A percentile compares a stretch with the other conserved stretches of the same genome.
Conservation (phyloP, 2,797 vertebrate species). For the Argyrosomus regius region DNA sequence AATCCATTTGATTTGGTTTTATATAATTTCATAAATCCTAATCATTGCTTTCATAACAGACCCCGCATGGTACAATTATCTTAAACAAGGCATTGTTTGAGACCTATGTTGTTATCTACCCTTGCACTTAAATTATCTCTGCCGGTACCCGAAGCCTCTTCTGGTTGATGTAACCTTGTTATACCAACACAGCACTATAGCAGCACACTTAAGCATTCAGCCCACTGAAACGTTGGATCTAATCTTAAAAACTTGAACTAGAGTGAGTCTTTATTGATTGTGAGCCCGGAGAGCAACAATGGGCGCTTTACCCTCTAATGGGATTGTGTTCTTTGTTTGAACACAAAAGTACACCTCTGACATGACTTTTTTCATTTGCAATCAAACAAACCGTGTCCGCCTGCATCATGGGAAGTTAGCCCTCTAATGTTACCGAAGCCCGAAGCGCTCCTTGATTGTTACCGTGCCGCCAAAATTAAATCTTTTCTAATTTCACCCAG, state of each 20-base stretch:
- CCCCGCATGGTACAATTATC: conserved; percentile 37
- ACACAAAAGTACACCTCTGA: conserved; percentile 76
- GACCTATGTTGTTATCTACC: conserved; percentile 54
- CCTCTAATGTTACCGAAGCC: conserved; percentile 67
- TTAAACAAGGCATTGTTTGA: conserved; percentile 43
- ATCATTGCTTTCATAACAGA: conserved; percentile 37
- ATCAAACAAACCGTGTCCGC: conserved; percentile 79
- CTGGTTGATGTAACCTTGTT: conserved; percentile 66
- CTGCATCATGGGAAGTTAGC: conserved; percentile 62
- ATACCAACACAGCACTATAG: conserved; percentile 40
- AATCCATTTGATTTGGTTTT: conserved; percentile 42
- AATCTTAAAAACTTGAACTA: conserved; percentile 76
- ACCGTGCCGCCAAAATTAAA: conserved; percentile 73
- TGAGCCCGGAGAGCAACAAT: conserved; percentile 71
- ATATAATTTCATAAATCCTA: conserved; percentile 23
- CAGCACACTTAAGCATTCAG: conserved; percentile 68
- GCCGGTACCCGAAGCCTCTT: conserved; percentile 45
- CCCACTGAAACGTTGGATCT: conserved; percentile 68
- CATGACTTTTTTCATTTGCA: conserved; percentile 79
- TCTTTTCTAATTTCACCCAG: conserved; percentile 78
- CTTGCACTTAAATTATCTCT: conserved; percentile 62
- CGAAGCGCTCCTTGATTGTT: conserved; percentile 69
- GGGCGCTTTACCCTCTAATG: conserved; percentile 73
- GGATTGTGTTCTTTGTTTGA: conserved; percentile 82
- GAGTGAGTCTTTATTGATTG: conserved; percentile 80